A percentile compares a stretch with the other conserved stretches of the same genome.
Conservation (phyloP, 2,888 invertebrate species). For the Drosophila gaucha region DNA sequence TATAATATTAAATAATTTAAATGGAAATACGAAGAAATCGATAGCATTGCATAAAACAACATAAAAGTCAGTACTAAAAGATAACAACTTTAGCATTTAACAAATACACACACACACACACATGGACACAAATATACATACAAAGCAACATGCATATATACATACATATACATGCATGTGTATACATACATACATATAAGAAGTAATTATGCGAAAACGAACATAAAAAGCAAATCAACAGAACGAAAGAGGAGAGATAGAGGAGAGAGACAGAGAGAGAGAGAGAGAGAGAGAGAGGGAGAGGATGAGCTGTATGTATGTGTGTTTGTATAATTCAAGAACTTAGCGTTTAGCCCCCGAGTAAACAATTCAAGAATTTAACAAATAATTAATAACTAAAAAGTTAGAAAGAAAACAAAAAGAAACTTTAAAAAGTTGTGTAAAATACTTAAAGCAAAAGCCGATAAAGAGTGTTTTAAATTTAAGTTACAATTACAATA, state of each 20-base stretch:
- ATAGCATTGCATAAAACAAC: conserved; percentile 36
- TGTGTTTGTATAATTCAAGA: conserved; percentile 55
- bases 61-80: conserved; percentile 43
- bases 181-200: conserved; percentile 23
- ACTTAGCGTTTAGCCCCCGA: conserved; percentile 67
- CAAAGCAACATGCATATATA: neutral
- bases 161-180: conserved; percentile 16
- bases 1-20: conserved; percentile 20
- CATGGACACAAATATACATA: neutral
- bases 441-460: conserved; percentile 58
- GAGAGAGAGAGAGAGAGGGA: conserved; percentile 10
- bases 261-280: conserved; percentile 9
- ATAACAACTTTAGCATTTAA: conserved; percentile 48
- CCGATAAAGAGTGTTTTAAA: conserved; percentile 37
- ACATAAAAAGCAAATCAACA: conserved; percentile 31
- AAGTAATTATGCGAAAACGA: conserved; percentile 25
- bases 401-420: neutral
- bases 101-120: conserved; percentile 25
- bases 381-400: conserved; percentile 29
- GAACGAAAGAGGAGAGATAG: conserved; percentile 1
- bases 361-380: conserved; percentile 74
- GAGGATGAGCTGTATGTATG: conserved; percentile 12
- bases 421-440: conserved; percentile 55
- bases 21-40: conserved; percentile 23
- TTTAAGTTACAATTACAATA: conserved; percentile 45